These are phyloP conservation scores for Liparis tanakae DNA, from an alignment of 2,797 vertebrate genomes.

Conservation along the genomic window DNA sequence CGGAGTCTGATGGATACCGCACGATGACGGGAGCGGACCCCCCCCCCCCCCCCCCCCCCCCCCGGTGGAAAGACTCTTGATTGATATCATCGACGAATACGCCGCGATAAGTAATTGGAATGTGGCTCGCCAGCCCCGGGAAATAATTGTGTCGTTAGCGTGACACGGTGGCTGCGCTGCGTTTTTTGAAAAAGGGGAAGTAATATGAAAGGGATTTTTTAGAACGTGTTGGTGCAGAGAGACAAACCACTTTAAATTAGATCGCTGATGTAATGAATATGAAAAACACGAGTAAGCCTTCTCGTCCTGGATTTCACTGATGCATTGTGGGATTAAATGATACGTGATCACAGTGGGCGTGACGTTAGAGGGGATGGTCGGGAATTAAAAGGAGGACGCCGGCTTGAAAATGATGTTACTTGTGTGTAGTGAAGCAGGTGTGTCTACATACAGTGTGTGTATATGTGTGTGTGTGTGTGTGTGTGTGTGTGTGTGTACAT, in stretches of 20 bases:
- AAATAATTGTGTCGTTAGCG: conserved; percentile 60
- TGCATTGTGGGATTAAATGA: conserved; percentile 15
- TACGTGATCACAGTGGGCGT: neutral
- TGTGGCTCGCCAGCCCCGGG: conserved; percentile 24
- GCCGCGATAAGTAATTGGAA: conserved; percentile 57
- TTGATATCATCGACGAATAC: conserved; percentile 50
- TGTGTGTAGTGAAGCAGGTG: too few species aligned
- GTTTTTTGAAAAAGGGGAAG: conserved; percentile 14
- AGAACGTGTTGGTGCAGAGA: neutral
- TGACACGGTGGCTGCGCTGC: conserved; percentile 18
- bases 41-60: conserved; percentile 10
- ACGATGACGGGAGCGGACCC: conserved; percentile 42
- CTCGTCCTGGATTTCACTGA: neutral
- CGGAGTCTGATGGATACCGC: conserved; percentile 55
- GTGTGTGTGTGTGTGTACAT: too few species aligned
- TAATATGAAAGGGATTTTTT: conserved; percentile 29
- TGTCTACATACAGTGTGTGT: too few species aligned
- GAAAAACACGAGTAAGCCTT: neutral
- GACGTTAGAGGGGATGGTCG: neutral
- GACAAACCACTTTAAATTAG: conserved; percentile 12
- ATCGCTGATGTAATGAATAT: conserved; percentile 27
- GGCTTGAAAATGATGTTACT: too few species aligned
- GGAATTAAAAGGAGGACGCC: too few species aligned
- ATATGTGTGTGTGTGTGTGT: too few species aligned
- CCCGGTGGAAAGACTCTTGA: conserved; percentile 40